Conservation (phyloP, 2,113 vertebrate genomes). For the Platycercus adscitus region DNA sequence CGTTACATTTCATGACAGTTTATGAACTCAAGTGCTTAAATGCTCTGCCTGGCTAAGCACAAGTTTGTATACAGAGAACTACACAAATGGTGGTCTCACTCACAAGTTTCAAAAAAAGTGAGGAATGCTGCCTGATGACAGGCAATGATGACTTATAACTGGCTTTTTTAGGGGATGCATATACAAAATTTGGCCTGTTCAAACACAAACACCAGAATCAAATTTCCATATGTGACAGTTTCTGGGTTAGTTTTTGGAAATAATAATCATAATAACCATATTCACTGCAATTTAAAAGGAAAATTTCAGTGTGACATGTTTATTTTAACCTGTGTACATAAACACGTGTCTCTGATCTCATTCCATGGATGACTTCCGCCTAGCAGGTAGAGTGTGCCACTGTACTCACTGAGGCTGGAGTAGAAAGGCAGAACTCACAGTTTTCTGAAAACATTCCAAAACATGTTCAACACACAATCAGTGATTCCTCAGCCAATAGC, state of each 20-base stretch:
- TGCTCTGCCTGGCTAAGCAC: not conserved
- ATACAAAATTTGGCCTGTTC: not conserved
- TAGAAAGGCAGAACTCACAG: not conserved
- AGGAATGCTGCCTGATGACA: not conserved
- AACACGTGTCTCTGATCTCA: not conserved
- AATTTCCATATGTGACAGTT: not conserved
- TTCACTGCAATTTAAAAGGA: not conserved
- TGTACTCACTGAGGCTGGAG: not conserved
- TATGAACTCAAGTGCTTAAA: not conserved
- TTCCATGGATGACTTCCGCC: rapidly evolving
- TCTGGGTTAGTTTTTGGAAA: not conserved
- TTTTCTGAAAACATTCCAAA: not conserved
- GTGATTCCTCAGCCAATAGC: not conserved
- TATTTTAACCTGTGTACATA: not conserved
- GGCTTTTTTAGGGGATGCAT: not conserved
- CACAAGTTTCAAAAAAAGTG: not conserved
- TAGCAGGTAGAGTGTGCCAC: too few relatives aligned
- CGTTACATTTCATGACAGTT: not conserved
- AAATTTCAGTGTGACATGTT: rapidly evolving
- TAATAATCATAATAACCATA: not conserved
- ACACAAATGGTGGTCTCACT: not conserved
- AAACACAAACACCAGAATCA: not conserved
- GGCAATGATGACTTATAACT: not conserved
- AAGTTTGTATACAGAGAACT: not conserved
- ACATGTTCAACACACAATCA: not conserved